Conservation (phyloP, 2,113 vertebrate species). For the Takifugu flavidus region DNA sequence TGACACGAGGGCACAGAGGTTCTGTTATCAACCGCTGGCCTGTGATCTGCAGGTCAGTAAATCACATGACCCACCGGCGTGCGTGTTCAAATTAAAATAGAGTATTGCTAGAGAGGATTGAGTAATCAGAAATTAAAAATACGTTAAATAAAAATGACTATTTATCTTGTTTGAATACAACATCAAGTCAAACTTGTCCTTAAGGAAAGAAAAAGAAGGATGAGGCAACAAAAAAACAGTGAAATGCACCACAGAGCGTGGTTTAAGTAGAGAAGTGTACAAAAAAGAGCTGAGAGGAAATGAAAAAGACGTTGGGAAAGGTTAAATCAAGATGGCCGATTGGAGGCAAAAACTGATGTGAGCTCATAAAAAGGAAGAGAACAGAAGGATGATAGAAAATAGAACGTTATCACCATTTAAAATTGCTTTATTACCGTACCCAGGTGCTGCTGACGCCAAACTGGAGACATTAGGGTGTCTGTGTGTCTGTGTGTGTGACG, state of each 20-base stretch:
- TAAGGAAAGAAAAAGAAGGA: neutral
- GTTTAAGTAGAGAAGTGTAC: neutral
- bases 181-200: too few species aligned
- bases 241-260: neutral
- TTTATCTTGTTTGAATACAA: too few species aligned
- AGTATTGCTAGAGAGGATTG: too few species aligned
- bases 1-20: neutral
- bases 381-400: neutral
- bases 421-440: slow-evolving; percentile 29
- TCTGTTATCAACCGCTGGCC: too few species aligned
- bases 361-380: slow-evolving; percentile 19
- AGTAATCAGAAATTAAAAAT: neutral
- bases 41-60: too few species aligned
- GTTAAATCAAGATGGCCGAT: neutral
- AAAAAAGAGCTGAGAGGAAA: neutral
- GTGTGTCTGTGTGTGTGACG: slow-evolving; percentile 9
- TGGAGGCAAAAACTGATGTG: slow-evolving; percentile 11
- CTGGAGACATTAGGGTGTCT: slow-evolving; percentile 12
- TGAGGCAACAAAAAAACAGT: neutral
- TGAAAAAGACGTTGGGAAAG: neutral
- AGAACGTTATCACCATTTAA: slow-evolving; percentile 37
- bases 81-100: too few species aligned
- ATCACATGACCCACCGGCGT: too few species aligned
- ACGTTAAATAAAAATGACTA: neutral
- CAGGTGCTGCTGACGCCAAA: slow-evolving; percentile 44